Evolutionary conservation across 2,113 vertebrate genomes (phyloP), one percentile per base, ranked within the genome.

Genomic region (Periophthalmodon schlosseri): DNA sequence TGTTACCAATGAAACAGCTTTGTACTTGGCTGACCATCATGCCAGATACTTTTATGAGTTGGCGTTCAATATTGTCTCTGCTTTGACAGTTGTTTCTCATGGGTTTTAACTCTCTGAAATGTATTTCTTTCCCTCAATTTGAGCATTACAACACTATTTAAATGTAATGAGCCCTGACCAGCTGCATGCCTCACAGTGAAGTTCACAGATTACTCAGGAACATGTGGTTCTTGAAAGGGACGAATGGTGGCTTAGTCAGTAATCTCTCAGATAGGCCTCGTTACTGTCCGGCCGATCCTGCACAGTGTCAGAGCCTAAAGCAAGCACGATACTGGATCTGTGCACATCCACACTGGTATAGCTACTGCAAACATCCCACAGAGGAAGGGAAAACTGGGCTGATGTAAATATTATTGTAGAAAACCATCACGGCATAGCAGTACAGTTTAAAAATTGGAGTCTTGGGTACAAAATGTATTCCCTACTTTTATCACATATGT

Each of bases 221-320:
- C 64, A 70, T 69, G 69, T 66, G 52, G 66, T 68, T 68, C 81
- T 28, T 21, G 0, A 56, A 56, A 69, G 71, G 66, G 84, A 80
- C 84, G 66, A 70, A 74, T 85, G 76, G 84, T 86, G 80, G 81
- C 77, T 91, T 75, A 69, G 70, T 83, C 80, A 81, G 77, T 86
- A 92, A 93, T 92, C 89, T 88, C 68, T 75, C 75, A 49, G 68
- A 70, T 77, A 33, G 79, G 74, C 81, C 74, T 69, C 3, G 73
- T 75, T 80, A 78, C 80, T 91, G 93, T 93, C 90, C 87, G 85
- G 82, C n/a, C 44, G 77, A 80, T 64, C 85, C 90, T 93, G 89
- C 49, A 72, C 36, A 78, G 49, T 82, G 75, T 92, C 89, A 84
- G 76, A 81, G 50, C 63, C 58, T 50, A 34, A 52, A 74, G 76